These are phyloP conservation scores for Dinothrombium tinctorium DNA, from an alignment of 1,140 invertebrate species.

Conservation along the genomic window DNA sequence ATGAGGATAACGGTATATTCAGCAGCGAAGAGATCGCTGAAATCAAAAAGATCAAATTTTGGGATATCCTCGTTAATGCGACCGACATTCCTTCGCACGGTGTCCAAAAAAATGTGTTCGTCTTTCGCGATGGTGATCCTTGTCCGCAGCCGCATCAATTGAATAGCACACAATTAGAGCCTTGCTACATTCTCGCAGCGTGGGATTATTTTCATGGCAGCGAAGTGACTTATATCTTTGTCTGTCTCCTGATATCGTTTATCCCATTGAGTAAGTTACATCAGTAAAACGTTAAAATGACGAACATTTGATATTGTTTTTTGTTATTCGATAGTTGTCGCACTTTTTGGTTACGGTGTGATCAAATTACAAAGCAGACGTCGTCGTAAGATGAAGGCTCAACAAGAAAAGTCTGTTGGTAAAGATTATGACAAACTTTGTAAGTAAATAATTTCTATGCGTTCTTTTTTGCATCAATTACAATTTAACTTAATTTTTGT, in stretches of 20 bases:
- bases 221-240: slow-evolving; percentile 88
- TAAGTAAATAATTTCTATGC: slow-evolving; percentile 12
- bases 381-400: slow-evolving; percentile 47
- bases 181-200: slow-evolving; percentile 63
- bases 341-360: slow-evolving; percentile 69
- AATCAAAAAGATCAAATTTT: slow-evolving; percentile 49
- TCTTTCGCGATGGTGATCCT: slow-evolving; percentile 35
- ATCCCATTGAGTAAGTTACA: slow-evolving; percentile 40
- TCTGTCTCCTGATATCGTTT: slow-evolving; percentile 61
- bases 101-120: slow-evolving; percentile 72
- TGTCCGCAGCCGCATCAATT: slow-evolving; percentile 77
- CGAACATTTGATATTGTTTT: background rate
- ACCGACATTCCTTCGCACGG: slow-evolving; percentile 39
- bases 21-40: slow-evolving; percentile 58
- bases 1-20: slow-evolving; percentile 76
- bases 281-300: background rate
- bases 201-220: slow-evolving; percentile 90
- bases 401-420: slow-evolving; percentile 37
- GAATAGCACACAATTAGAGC: slow-evolving; percentile 53
- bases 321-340: slow-evolving; percentile 26
- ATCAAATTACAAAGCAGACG: slow-evolving; percentile 73
- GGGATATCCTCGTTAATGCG: slow-evolving; percentile 68
- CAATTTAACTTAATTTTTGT: slow-evolving; percentile 1
- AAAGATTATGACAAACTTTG: slow-evolving; percentile 68
- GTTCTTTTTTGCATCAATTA: background rate